A percentile compares a stretch with the other conserved stretches of the same genome.
Conservation (phyloP, 92 coral and sea anemone species). For the Phenganax stokvisi region DNA sequence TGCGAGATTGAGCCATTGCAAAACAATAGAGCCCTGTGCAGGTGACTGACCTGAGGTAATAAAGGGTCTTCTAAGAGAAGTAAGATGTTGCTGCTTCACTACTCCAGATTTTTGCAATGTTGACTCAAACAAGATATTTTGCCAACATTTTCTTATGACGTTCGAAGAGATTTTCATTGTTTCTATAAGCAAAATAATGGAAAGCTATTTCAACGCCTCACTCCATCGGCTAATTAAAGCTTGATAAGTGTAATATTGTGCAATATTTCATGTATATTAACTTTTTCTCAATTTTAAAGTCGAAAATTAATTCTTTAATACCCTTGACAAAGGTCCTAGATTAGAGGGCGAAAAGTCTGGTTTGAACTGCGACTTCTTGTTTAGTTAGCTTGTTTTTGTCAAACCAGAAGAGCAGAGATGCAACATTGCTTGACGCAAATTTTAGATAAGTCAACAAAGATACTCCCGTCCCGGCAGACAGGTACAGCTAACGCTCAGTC, state of each 20-base stretch:
- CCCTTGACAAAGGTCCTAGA: no score
- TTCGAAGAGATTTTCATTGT: conserved; percentile 69
- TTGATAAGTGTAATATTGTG: background rate
- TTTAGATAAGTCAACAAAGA: no score
- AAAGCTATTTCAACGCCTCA: background rate
- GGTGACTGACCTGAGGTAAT: conserved; percentile 27
- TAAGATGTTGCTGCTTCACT: conserved; percentile 51
- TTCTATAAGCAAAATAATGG: conserved; percentile 19
- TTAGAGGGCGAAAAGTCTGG: no score
- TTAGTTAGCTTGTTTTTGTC: no score
- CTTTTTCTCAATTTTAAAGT: no score
- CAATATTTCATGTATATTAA: background rate
- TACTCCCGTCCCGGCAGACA: no score
- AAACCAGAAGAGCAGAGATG: no score
- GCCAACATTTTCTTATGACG: conserved; percentile 67
- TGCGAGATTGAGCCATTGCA: conserved; percentile 71
- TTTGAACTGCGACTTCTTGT: no score
- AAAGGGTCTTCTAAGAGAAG: conserved; percentile 43
- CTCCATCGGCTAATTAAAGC: background rate
- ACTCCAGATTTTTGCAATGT: conserved; percentile 44
- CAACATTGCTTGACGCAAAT: no score
- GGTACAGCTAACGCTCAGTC: no score
- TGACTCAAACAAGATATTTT: conserved; percentile 64
- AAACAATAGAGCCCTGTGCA: conserved; percentile 46
- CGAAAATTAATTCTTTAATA: no score